These are phyloP conservation scores for Moxostoma hubbsi DNA, from an alignment of 2,797 vertebrate genomes.

Conservation along the genomic window DNA sequence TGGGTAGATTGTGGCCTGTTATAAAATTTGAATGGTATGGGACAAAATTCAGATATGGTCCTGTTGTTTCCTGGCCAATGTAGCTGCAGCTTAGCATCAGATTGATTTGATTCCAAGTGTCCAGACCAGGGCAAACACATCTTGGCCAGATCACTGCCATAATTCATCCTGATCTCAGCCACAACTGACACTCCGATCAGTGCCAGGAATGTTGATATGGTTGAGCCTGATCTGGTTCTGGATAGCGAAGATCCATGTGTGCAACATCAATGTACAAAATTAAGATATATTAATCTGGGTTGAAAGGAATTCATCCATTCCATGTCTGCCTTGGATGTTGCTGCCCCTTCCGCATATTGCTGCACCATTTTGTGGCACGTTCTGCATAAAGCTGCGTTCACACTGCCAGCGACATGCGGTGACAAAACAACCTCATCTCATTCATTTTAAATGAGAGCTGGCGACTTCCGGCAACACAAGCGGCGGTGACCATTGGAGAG, in stretches of 20 bases:
- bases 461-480: too few species aligned
- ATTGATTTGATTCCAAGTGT: conserved; percentile 30
- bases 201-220: conserved; percentile 23
- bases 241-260: conserved; percentile 10
- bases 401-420: too few species aligned
- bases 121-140: conserved; percentile 9
- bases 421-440: too few species aligned
- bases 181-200: conserved; percentile 13
- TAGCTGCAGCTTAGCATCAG: conserved; percentile 27
- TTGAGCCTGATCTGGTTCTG: background rate
- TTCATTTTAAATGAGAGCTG: too few species aligned
- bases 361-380: too few species aligned
- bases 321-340: background rate
- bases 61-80: background rate
- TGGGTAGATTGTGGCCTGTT: conserved; percentile 16
- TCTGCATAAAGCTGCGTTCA: too few species aligned
- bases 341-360: too few species aligned
- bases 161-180: conserved; percentile 31
- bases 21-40: conserved; percentile 14
- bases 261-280: conserved; percentile 3
- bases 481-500: too few species aligned
- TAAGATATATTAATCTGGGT: background rate
- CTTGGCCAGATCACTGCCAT: background rate
- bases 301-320: background rate
- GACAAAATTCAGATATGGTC: conserved; percentile 6